Evolutionary conservation across 2,888 invertebrate genomes (phyloP), one percentile per base, ranked within the genome.

Genomic region (Malthinus seriepunctatus): DNA sequence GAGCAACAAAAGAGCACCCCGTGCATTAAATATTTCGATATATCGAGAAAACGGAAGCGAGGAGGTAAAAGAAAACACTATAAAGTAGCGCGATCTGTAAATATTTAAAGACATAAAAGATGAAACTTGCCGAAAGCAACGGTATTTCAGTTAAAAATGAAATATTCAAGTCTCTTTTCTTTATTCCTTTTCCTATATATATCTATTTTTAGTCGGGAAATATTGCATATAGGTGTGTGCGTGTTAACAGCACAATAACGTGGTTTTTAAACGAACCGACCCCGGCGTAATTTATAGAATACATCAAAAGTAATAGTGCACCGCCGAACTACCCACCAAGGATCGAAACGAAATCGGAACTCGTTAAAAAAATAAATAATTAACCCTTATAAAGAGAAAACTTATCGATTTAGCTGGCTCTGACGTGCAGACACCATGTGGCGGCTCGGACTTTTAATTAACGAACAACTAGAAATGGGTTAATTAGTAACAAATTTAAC

Each of bases 31-130:
- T 46, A 56, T 56, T 56, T 47, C 56, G 9, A 3, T 14, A 37
- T 50, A 37, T 50, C 50, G 44, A 45, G 32, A 42, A 51, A 51
- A 33, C 35, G n/a, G 12, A 14, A 37, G 51, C 56, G 35, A 34
- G 51, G 46, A 51, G 50, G 56, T 51, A 51, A 56, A 56, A 50
- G 50, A 51, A 56, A 51, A 51, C 51, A 42, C 56, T 39, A 39
- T 48, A 48, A 56, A 47, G 51, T 42, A 57, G 48, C 57, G 31
- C 32, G 51, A 51, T 57, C 47, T 38, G 51, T 57, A 57, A 57
- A 57, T 57, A 57, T 51, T 57, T 57, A 57, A 57, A 34, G 35
- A 44, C 39, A 33, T 51, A 57, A 57, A 52, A 52, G 57, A 56
- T 56, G 57, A 57, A 57, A n/a, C 44, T 57, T 42, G 51, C 51